Evolutionary conservation across 2,888 invertebrate species (phyloP), one percentile per base, ranked within the genome.

Genomic region (Platycnemis pennipes): DNA sequence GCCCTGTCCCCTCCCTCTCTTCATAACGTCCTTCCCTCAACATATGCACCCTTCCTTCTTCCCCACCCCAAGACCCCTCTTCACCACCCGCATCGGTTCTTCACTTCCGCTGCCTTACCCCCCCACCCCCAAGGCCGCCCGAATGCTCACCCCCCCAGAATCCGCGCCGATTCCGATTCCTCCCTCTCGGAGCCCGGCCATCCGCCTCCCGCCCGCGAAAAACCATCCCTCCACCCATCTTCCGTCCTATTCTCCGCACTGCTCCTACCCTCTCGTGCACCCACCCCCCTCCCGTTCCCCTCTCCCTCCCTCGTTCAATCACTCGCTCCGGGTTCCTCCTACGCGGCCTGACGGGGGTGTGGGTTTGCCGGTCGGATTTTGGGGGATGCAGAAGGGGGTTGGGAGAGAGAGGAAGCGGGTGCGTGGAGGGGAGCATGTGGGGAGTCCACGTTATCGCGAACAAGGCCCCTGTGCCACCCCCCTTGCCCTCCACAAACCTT

Each of bases 221-320:
- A 44, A 46, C 46, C 46, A 44, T 87, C 87, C 45, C 85, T 85
- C 85, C 19, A 31, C 4, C 8, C 85, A 19, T 8, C 4, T 3
- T 45, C 87, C 22, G 26, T 45, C n/a, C 87, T 26, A 45, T 46
- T 46, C 26, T 44, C 86, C 22, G 19, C 86, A 8, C 42, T 44
- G 42, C 44, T 42, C 31, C 44, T 5, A 19, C 22, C 86, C 42
- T 44, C 42, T 42, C 42, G 42, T 16, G n/a, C 77, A 37, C 37
- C 16, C 44, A 37, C 86, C 86, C 19, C 44, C 19, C 49, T 46
- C 88, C 8, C 45, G n/a, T 2, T 46, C 88, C 26, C 88, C 42
- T 31, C 46, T 88, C n/a, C 42, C n/a, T 46, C 88, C 45, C 31
- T 49, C n/a, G 89, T 89, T 89, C 89, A 89, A 89, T 89, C 89